Percentiles rank a stretch among this genome's conserved stretches.
Conservation (phyloP, 2,888 invertebrate genomes). For the Creontiades dilutus region DNA sequence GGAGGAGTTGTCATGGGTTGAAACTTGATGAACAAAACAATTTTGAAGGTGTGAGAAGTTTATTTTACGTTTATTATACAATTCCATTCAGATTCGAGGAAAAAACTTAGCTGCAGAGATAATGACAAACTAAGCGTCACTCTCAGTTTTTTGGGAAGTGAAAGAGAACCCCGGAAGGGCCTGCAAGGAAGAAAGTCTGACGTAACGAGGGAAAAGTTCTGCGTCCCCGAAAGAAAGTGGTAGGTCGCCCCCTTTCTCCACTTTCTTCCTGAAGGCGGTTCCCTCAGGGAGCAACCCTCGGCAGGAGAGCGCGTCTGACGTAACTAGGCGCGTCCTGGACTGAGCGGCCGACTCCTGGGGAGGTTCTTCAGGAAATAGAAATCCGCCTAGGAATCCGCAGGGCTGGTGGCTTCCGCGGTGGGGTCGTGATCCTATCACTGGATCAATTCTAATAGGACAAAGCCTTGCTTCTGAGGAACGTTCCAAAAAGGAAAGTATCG, state of each 20-base stretch:
- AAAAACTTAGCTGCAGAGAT: no score
- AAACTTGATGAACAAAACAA: no score
- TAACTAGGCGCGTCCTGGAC: not conserved
- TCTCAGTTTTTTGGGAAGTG: conserved; percentile 25
- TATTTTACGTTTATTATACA: no score
- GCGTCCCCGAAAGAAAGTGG: conserved; percentile 38
- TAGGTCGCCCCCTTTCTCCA: conserved; percentile 41
- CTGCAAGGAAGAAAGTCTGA: conserved; percentile 45
- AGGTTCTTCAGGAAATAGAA: conserved; percentile 1
- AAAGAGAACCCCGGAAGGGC: conserved; percentile 46
- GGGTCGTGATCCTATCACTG: not conserved
- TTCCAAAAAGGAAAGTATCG: no score
- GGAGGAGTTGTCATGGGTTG: no score
- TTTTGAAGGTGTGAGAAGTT: no score
- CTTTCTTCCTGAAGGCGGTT: conserved; percentile 44
- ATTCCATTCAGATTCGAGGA: no score
- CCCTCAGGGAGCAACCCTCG: not conserved
- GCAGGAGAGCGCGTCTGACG: not conserved
- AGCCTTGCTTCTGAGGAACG: no score
- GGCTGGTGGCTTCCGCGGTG: not conserved
- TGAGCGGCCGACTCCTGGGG: not conserved
- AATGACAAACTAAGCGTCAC: not conserved
- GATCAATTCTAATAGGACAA: no score
- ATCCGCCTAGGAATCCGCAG: conserved; percentile 13
- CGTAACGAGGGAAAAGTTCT: conserved; percentile 43